These are phyloP conservation scores for Alosa alosa DNA, from an alignment of 2,113 vertebrate genomes.

Conservation along the genomic window DNA sequence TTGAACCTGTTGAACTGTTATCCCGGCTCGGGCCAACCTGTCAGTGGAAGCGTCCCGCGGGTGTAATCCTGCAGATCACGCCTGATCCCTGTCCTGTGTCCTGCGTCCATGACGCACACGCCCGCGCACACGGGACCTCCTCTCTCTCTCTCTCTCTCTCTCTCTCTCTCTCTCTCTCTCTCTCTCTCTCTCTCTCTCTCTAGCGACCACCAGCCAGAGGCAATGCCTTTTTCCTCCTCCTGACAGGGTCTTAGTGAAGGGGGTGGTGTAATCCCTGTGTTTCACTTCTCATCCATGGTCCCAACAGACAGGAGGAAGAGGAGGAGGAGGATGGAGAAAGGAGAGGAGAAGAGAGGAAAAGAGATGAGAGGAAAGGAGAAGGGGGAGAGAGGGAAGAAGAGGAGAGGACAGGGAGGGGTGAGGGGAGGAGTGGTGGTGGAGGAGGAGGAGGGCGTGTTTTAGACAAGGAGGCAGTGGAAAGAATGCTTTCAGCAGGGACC, in stretches of 20 bases:
- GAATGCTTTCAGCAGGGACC: slow-evolving; percentile 26
- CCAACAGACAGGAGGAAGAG: neutral
- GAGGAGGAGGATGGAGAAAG: neutral
- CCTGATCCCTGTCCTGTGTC: neutral
- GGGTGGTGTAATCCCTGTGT: neutral
- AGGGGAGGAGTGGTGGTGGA: neutral
- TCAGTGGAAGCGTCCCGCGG: neutral
- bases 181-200: slow-evolving; percentile 27
- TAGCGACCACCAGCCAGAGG: neutral
- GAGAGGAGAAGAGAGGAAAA: neutral
- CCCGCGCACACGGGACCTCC: neutral
- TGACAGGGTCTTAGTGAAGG: neutral
- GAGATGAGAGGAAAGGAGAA: neutral
- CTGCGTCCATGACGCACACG: neutral
- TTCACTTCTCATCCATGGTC: neutral
- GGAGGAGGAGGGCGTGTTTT: neutral
- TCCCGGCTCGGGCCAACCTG: neutral
- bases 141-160: slow-evolving; percentile 26
- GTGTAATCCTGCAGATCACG: neutral
- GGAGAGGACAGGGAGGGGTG: neutral
- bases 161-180: no score
- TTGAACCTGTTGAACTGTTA: neutral
- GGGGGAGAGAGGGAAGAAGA: neutral
- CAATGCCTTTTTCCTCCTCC: neutral
- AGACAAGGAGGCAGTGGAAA: slow-evolving; percentile 2